Conservation (phyloP, 1,140 invertebrate genomes). For the Stegodyphus dumicola region DNA sequence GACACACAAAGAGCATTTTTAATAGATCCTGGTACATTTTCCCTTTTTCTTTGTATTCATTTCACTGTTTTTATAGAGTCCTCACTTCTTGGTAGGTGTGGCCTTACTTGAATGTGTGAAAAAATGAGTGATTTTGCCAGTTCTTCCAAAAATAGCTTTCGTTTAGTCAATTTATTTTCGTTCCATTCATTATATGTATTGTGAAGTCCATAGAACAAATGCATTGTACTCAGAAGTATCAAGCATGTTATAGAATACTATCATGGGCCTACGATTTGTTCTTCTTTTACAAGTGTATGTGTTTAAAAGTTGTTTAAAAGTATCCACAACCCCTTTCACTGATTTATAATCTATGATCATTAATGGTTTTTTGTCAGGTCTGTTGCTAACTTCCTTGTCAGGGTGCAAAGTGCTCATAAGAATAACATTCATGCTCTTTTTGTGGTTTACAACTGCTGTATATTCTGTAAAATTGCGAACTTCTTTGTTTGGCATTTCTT, state of each 20-base stretch:
- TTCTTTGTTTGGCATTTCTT: neutral
- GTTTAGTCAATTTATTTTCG: neutral
- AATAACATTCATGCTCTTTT: too few species aligned
- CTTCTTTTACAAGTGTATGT: conserved; percentile 65
- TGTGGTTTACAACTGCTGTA: neutral
- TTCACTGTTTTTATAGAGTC: conserved; percentile 11
- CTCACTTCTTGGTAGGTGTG: conserved; percentile 3
- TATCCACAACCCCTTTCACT: conserved; percentile 70
- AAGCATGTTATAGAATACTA: neutral
- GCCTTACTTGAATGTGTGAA: conserved; percentile 7
- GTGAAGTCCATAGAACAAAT: too few species aligned
- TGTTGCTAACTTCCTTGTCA: too few species aligned
- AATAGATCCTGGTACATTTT: neutral
- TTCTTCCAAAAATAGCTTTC: conserved; percentile 13
- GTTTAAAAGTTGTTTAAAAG: conserved; percentile 68
- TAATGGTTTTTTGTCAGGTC: neutral
- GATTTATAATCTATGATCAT: conserved; percentile 66
- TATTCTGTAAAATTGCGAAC: neutral
- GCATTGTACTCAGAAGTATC: neutral
- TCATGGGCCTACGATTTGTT: conserved; percentile 66
- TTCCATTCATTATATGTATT: too few species aligned
- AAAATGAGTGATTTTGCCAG: conserved; percentile 14
- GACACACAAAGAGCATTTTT: conserved; percentile 5
- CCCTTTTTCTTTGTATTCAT: neutral
- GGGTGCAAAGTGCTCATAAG: too few species aligned